Base-by-base conservation (phyloP, 2,888 invertebrate species). In the Tortricodes alternella region DNA sequence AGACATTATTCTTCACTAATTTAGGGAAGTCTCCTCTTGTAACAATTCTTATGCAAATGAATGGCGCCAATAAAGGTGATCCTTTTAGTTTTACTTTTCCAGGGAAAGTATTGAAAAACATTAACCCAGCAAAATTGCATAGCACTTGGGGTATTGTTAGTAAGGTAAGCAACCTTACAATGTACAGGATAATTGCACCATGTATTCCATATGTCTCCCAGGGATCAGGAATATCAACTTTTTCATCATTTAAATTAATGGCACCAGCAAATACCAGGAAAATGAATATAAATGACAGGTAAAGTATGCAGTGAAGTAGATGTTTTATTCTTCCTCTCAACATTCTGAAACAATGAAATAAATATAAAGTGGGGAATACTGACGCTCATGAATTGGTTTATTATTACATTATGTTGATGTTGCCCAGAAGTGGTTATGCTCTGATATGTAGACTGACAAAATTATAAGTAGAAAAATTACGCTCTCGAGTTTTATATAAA, bases 1-100 rank as follows among this genome's bases (percentile, higher is more conserved):
- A 91, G 4, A 98, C 97, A 91, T 98, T 98, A 50, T 93, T 93
- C 77, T 94, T 95, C 2, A 99, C 98, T 62, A 99, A 89, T 68
- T 97, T 95, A 3, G 98, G 96, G 80, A 96, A 99, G 83, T 98
- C 97, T 29, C 99, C 98, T 58, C 98, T 93, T 0, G 98, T 99
- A 5, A 99, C 98, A 19, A 98, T 95, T 64, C 98, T 93, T 67
- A 99, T 96, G 80, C 98, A 98, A 58, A 99, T 95, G 80, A 98
- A 98, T 2, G 98, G 98, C 44, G 98, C 97, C 62, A 98, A 83
- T 27, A 98, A 86, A 2, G 98, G 98, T 5, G 97, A 97, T 13
- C 97, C 97, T 83, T 97, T 97, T 27, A 97, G 88, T 63, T 94
- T 92, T 2, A 97, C 96, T 88, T 96, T 97, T 67, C 98, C 97